These are phyloP conservation scores for Lycaon pictus DNA, from an alignment of 2,113 vertebrate genomes.

Conservation along the genomic window DNA sequence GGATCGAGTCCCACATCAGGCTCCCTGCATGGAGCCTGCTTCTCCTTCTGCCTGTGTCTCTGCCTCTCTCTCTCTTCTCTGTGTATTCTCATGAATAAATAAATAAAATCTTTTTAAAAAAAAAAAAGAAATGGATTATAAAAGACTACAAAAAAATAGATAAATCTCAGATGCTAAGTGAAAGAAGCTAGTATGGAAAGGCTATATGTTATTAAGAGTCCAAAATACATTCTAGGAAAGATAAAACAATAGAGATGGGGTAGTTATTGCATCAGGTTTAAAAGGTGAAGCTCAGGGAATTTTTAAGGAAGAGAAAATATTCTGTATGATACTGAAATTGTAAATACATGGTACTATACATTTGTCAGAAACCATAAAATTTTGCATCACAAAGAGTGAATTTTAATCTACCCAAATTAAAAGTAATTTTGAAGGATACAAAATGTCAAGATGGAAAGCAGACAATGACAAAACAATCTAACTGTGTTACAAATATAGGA, in stretches of 20 bases:
- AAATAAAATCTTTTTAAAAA: not conserved
- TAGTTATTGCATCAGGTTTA: not conserved
- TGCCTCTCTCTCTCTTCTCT: too few species aligned
- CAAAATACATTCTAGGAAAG: not conserved
- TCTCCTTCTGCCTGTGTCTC: too few species aligned
- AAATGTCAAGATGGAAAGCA: not conserved
- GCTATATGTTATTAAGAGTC: not conserved
- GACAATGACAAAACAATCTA: not conserved
- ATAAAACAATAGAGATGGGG: not conserved
- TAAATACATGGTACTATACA: not conserved
- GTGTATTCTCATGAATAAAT: not conserved
- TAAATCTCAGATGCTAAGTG: not conserved
- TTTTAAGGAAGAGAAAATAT: not conserved
- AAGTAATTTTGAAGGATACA: not conserved
- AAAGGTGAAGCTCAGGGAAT: not conserved
- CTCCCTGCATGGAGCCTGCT: too few species aligned
- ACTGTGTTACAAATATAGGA: not conserved
- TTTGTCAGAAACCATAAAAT: not conserved
- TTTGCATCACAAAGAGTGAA: not conserved
- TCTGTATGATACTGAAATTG: not conserved
- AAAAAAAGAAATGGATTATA: too few species aligned
- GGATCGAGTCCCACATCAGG: too few species aligned
- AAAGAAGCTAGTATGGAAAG: not conserved
- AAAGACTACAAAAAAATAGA: too few species aligned
- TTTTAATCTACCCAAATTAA: not conserved